Percentiles rank a stretch among this genome's conserved stretches.
Evolutionary conservation across 2,888 invertebrate species (phyloP).

Genomic region (Trileptium ribeirensis): DNA sequence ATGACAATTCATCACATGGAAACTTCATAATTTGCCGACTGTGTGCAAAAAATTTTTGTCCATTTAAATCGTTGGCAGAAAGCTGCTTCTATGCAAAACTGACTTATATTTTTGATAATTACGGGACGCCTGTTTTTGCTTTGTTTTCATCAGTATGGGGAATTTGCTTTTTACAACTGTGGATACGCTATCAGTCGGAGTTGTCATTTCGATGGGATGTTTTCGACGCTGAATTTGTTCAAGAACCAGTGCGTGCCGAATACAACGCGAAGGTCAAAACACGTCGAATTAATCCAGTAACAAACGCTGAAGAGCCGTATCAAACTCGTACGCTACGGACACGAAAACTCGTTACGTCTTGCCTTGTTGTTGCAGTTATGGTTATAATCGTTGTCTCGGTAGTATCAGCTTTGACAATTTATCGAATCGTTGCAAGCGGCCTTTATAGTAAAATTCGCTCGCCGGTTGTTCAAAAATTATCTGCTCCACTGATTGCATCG

Average conservation of each 20-base stretch:
- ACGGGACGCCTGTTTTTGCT: constrained; percentile 83
- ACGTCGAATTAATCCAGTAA: constrained; percentile 76
- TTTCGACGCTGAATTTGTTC: constrained; percentile 68
- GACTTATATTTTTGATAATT: constrained; percentile 87
- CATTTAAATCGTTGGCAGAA: constrained; percentile 70
- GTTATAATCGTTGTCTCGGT: constrained; percentile 10
- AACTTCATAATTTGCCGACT: constrained; percentile 79
- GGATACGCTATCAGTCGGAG: constrained; percentile 84
- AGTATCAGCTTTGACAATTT: constrained; percentile 5
- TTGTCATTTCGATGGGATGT: constrained; percentile 93
- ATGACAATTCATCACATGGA: too few relatives aligned
- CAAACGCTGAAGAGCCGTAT: constrained; percentile 78
- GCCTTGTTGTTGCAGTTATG: neutral
- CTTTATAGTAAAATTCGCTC: neutral
- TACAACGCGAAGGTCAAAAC: constrained; percentile 58
- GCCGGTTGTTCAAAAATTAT: constrained; percentile 4
- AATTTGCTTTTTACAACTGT: constrained; percentile 78
- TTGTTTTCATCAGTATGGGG: constrained; percentile 94
- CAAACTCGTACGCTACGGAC: constrained; percentile 58
- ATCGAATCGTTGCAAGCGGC: constrained; percentile 16
- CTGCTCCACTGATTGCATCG: constrained; percentile 80
- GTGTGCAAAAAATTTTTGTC: constrained; percentile 67
- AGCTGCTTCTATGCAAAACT: constrained; percentile 74
- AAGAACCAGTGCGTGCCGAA: constrained; percentile 54
- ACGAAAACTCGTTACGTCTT: neutral